These are phyloP conservation scores for Temnopleurus reevesii DNA, from an alignment of 53 echinoderm and acorn worm genomes.

Conservation along the genomic window DNA sequence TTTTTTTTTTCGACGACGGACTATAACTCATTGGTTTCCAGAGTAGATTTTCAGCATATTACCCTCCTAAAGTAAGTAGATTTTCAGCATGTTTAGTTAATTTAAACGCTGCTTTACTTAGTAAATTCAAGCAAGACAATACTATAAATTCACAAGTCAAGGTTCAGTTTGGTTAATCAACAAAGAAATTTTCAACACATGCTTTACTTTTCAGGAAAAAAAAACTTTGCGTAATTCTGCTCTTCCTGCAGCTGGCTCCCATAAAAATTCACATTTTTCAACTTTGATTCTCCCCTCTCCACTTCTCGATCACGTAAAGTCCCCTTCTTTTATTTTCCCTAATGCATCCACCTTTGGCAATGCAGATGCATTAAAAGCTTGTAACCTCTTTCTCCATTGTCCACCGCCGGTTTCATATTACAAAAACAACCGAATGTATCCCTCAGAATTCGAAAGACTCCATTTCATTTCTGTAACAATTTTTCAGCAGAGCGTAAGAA, in stretches of 20 bases:
- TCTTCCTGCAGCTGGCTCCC: background rate
- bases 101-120: too few species aligned
- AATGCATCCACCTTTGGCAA: background rate
- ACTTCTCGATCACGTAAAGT: background rate
- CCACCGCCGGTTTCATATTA: background rate
- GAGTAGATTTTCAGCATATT: too few species aligned
- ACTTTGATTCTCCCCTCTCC: background rate
- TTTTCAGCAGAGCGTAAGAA: background rate
- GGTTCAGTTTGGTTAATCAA: too few species aligned
- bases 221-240: background rate
- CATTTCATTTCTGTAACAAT: background rate
- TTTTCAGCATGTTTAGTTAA: too few species aligned
- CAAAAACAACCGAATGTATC: slow-evolving; percentile 26
- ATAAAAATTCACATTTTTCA: background rate
- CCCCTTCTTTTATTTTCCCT: background rate
- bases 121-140: too few species aligned
- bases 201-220: too few species aligned
- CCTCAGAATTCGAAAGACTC: slow-evolving; percentile 26
- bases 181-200: too few species aligned
- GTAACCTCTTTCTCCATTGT: slow-evolving; percentile 2
- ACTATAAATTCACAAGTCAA: too few species aligned
- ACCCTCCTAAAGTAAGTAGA: too few species aligned
- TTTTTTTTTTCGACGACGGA: too few species aligned
- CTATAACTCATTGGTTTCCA: too few species aligned
- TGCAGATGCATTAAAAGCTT: background rate